These are phyloP conservation scores for Muscicapa striata DNA, from an alignment of 2,797 vertebrate species.

Conservation along the genomic window DNA sequence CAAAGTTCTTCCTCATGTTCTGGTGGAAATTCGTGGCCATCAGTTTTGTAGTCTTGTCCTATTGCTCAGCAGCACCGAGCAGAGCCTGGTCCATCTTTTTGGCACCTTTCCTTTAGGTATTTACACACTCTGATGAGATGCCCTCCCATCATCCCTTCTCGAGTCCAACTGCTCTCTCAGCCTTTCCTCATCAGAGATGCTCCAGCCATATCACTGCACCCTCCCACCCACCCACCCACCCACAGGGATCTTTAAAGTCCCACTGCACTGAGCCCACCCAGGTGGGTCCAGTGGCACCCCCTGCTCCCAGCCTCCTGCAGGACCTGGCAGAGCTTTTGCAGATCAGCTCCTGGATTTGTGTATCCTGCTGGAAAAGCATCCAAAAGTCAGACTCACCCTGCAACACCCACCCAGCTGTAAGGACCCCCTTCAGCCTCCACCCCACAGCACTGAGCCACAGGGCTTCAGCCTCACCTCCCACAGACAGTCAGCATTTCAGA, in stretches of 20 bases:
- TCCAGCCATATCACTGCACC: not conserved
- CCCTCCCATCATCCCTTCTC: too few relatives aligned
- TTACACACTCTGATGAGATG: too few relatives aligned
- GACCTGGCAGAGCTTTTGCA: not conserved
- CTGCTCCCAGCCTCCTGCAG: not conserved
- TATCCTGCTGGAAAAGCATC: not conserved
- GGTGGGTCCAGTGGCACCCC: not conserved
- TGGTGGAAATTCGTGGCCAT: not conserved
- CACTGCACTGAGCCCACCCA: not conserved
- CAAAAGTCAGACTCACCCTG: fast-evolving
- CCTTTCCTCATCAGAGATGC: not conserved
- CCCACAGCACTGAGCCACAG: fast-evolving
- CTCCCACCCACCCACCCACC: too few relatives aligned
- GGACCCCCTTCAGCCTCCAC: too few relatives aligned
- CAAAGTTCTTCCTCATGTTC: not conserved
- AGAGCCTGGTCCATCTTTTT: not conserved
- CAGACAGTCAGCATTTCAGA: not conserved
- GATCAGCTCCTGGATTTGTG: not conserved
- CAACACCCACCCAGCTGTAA: not conserved
- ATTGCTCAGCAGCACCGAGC: not conserved
- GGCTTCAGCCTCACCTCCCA: fast-evolving
- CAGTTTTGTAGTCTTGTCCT: not conserved
- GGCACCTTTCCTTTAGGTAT: not conserved
- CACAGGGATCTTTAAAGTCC: not conserved
- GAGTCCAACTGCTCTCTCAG: not conserved